phyloP scores from a whole-genome alignment of 1,140 invertebrate genomes.

The Eumeta japonica region DNA sequence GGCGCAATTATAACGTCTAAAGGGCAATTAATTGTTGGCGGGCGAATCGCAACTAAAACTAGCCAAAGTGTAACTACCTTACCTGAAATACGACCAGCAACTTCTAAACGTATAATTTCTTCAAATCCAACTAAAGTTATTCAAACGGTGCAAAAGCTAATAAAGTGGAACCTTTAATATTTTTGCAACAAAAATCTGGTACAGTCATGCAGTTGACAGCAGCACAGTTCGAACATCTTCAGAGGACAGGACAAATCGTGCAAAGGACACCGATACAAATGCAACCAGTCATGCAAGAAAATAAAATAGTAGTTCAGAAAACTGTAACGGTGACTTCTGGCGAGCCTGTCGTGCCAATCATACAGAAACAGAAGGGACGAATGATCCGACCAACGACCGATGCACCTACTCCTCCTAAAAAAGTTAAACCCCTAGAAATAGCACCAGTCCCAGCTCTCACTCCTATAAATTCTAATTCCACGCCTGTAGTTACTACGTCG shows the following conservation, averaged over 20 bases:
- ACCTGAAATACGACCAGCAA: conserved; percentile 36
- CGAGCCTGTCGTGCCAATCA: conserved; percentile 18
- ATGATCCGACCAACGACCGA: conserved; percentile 20
- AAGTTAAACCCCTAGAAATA: conserved; percentile 38
- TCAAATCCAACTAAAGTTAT: conserved; percentile 38
- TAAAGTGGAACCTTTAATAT: conserved; percentile 37
- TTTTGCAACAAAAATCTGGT: conserved; percentile 47
- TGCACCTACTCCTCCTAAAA: conserved; percentile 29
- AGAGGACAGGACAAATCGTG: conserved; percentile 48
- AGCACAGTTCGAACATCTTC: conserved; percentile 51
- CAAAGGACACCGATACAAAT: conserved; percentile 24
- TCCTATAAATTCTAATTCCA: no score
- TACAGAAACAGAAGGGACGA: conserved; percentile 31
- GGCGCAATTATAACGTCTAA: conserved; percentile 56
- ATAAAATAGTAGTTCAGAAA: conserved; percentile 45
- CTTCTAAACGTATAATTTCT: conserved; percentile 29
- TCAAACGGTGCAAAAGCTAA: conserved; percentile 34
- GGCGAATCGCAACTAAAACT: conserved; percentile 26
- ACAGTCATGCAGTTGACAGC: conserved; percentile 48
- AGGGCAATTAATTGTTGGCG: conserved; percentile 53
- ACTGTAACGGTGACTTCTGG: conserved; percentile 28
- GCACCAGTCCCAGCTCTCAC: conserved; percentile 13
- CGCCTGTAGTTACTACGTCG: no score
- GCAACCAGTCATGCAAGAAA: conserved; percentile 16
- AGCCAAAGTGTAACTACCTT: conserved; percentile 52